Base-by-base conservation (phyloP, 2,113 vertebrate species). In the Noctilio leporinus region DNA sequence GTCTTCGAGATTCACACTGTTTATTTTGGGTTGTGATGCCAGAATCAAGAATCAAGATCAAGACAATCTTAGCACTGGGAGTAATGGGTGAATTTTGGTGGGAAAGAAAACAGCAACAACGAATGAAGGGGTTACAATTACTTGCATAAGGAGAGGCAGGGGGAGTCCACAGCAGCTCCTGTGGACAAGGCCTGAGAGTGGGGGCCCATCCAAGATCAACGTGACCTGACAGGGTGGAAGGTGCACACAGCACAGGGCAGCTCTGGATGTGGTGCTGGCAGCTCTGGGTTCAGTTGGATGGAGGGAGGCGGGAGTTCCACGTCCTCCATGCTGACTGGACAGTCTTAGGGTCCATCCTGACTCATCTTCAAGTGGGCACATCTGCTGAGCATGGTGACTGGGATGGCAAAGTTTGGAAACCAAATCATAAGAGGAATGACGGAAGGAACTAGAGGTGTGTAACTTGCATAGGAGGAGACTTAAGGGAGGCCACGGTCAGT, bases 211-310 rank as follows among this genome's bases (percentile, higher is more conserved):
- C 26, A 45, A 24, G 4, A 35, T 59, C 47, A 35, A 0, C 11
- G 17, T 77, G 47, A 55, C n/a, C 14, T 53, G 20, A 84, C 22
- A 76, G 69, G 64, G 51, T 28, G 33, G 47, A 28, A 49, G 20
- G 43, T 15, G 17, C 28, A 1, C 33, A 10, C 15, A 40, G 28
- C 30, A 51, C 16, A 81, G 2, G 30, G 77, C 59, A 64, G 30
- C 4, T 43, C 26, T 1, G 2, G 24, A 0, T 75, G 49, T 26
- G 19, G 65, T 78, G 24, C n/a, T 62, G 22, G 43, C 65, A 86
- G 17, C 47, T 40, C 3, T 0, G 1, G 11, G 22, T 76, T n/a
- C 11, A 20, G 49, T 14, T 45, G 14, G 22, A n/a, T 38, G 10
- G 35, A 14, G 0, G 14, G 4, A 49, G 12, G 12, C 76, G 17